Conservation (phyloP, 2,797 vertebrate species). For the Aeoliscus strigatus region DNA sequence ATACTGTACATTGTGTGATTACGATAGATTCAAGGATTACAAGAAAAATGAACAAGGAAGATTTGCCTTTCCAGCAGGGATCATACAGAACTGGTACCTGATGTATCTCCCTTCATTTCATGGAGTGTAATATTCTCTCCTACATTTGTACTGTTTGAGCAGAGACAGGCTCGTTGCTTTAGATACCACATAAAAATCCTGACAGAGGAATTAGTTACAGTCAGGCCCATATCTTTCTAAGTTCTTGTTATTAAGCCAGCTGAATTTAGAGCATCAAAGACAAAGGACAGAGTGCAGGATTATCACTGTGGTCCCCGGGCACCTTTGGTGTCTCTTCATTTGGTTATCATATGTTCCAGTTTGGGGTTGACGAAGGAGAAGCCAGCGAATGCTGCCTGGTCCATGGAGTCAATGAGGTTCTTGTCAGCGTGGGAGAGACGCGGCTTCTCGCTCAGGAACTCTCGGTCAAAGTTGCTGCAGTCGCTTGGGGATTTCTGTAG, state of each 20-base stretch:
- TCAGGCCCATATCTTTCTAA: conserved; percentile 1
- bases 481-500: conserved; percentile 87
- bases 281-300: neutral
- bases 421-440: conserved; percentile 89
- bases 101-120: conserved; percentile 41
- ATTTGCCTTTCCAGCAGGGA: conserved; percentile 18
- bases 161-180: conserved; percentile 16
- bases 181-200: conserved; percentile 8
- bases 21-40: conserved; percentile 43
- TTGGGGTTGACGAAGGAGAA: conserved; percentile 96
- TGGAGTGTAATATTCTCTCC: conserved; percentile 21
- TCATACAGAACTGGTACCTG: conserved; percentile 43
- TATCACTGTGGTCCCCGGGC: neutral
- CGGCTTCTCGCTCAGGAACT: conserved; percentile 94
- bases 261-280: conserved; percentile 15
- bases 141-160: conserved; percentile 23
- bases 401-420: conserved; percentile 96
- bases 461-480: conserved; percentile 95
- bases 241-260: conserved; percentile 19
- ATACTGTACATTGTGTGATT: conserved; percentile 51
- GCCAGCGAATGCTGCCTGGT: conserved; percentile 84
- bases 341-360: conserved; percentile 80
- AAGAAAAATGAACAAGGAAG: conserved; percentile 14
- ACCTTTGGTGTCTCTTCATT: conserved; percentile 61
- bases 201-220: conserved; percentile 15